phyloP scores from a whole-genome alignment of 2,888 invertebrate species.

The Ctenicera cuprea region DNA sequence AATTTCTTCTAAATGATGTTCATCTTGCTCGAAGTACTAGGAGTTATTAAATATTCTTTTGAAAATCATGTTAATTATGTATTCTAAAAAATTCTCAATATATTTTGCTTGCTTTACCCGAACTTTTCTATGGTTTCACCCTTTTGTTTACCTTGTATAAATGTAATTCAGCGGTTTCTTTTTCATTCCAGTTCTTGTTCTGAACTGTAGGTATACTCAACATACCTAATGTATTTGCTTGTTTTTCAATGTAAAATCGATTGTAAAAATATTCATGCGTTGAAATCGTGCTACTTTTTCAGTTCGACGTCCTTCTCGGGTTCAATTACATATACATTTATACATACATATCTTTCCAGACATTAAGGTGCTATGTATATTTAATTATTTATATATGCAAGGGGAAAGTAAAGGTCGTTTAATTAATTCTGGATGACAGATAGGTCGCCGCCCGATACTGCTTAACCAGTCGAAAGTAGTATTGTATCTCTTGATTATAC shows the following conservation, averaged over 20 bases:
- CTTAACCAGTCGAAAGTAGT: neutral
- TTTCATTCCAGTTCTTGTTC: no score
- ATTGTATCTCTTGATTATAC: neutral
- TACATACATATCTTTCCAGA: neutral
- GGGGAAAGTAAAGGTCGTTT: constrained; percentile 27
- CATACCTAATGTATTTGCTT: no score
- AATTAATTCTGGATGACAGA: constrained; percentile 33
- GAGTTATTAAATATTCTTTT: no score
- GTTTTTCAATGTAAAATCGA: neutral
- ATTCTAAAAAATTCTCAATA: no score
- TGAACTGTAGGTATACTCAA: no score
- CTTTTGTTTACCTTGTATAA: no score
- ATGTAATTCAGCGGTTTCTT: no score
- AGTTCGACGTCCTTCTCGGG: constrained; percentile 11
- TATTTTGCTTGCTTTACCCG: no score
- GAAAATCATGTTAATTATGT: no score
- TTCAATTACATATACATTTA: constrained; percentile 1
- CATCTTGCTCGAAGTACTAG: no score
- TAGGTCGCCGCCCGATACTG: constrained; percentile 10
- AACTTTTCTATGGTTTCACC: no score
- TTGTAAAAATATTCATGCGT: neutral
- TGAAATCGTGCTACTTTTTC: constrained; percentile 6
- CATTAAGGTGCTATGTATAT: neutral
- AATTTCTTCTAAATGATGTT: no score
- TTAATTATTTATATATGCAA: neutral